These are phyloP conservation scores for Centropyge bicolor DNA, from an alignment of 2,797 vertebrate genomes.

Conservation along the genomic window DNA sequence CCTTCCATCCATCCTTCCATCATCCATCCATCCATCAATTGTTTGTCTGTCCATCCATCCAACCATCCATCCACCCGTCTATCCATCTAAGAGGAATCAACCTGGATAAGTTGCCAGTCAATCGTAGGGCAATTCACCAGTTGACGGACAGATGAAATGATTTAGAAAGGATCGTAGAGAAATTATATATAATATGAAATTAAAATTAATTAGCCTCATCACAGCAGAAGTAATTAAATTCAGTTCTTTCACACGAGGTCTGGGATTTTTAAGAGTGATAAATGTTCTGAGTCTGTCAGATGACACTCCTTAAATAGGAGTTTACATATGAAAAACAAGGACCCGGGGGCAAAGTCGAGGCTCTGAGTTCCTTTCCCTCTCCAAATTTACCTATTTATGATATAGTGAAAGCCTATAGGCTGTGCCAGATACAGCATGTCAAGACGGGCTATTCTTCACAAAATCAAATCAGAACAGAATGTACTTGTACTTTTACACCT, in stretches of 20 bases:
- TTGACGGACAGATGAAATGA: constrained; percentile 17
- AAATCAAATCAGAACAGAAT: constrained; percentile 2
- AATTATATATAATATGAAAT: constrained; percentile 6
- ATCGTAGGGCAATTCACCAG: constrained; percentile 21
- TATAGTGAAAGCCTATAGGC: constrained; percentile 12
- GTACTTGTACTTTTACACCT: constrained; percentile 3
- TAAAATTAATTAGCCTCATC: background rate
- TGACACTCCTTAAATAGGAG: background rate
- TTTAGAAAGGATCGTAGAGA: background rate
- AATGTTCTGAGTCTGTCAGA: background rate
- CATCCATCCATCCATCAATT: constrained; percentile 3
- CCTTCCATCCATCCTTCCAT: constrained; percentile 34
- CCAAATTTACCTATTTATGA: background rate
- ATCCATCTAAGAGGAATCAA: constrained; percentile 52
- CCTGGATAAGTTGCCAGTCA: constrained; percentile 53
- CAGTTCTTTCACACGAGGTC: background rate
- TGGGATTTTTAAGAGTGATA: background rate
- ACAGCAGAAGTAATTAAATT: no score
- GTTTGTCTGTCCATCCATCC: background rate
- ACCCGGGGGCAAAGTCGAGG: background rate
- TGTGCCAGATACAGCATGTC: constrained; percentile 17
- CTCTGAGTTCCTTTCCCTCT: background rate
- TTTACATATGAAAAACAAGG: constrained; percentile 14
- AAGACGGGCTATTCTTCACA: background rate
- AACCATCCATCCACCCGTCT: background rate